phyloP scores from a whole-genome alignment of 2,888 invertebrate species.

The Osedax frankpressi region DNA sequence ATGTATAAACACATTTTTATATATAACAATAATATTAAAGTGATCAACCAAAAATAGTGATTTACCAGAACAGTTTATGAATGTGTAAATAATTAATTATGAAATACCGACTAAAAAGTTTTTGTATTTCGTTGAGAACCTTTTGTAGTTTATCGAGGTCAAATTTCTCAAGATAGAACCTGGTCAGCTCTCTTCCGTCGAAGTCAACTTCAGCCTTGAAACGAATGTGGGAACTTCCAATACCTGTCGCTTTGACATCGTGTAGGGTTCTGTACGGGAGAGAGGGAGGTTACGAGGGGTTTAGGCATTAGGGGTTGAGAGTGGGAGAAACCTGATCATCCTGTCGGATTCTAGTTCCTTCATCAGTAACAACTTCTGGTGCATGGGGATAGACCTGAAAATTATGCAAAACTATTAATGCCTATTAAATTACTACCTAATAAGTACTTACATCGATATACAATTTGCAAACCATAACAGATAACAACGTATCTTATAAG shows the following conservation, averaged over 20 bases:
- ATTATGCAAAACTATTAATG: no score
- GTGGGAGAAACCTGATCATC: conserved; percentile 56
- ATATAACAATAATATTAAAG: no score
- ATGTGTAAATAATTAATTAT: no score
- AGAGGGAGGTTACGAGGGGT: not conserved
- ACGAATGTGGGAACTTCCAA: conserved; percentile 81
- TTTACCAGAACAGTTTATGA: no score
- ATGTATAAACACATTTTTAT: no score
- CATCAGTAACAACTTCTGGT: conserved; percentile 73
- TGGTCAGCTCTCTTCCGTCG: conserved; percentile 83
- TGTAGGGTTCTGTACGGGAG: conserved; percentile 65
- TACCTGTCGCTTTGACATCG: conserved; percentile 95
- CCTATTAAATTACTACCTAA: no score
- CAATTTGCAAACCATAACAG: no score
- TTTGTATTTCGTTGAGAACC: no score
- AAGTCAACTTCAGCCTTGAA: conserved; percentile 99
- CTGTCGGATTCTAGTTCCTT: conserved; percentile 79
- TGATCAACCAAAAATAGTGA: no score
- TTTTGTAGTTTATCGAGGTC: conserved; percentile 56
- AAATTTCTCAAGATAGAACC: conserved; percentile 80
- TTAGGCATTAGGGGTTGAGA: not conserved
- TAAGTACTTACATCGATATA: no score
- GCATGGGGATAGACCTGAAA: conserved; percentile 76
- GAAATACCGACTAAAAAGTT: no score
- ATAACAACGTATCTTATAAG: no score